Base-by-base conservation (phyloP, 2,113 vertebrate genomes). In the Campylorhamphus procurvoides region DNA sequence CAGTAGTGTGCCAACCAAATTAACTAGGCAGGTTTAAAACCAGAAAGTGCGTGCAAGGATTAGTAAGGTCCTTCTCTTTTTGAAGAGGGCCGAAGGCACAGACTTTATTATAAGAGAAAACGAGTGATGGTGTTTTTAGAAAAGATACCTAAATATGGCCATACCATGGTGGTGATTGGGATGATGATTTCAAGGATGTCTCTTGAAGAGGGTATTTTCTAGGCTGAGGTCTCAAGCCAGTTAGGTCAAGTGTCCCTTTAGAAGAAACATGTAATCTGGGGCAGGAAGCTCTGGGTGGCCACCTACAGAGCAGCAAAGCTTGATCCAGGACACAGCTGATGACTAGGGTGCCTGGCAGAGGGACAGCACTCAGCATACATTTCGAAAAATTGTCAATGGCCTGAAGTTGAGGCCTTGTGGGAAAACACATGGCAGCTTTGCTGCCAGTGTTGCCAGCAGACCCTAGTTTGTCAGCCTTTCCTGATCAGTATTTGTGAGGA, bases 371-470 rank as follows among this genome's bases (percentile, higher is more conserved):
- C 40, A 11, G 31, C 1, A 0, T 18, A 8, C 53, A 14, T 67
- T n/a, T 27, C 15, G 58, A 40, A 79, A 49, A 31, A 3, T 7
- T 37, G 55, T 22, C 6, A 28, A 4, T n/a, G 44, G 8, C 42
- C 42, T 73, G 29, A 74, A 83, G 27, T 20, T 42, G 39, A 60
- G 49, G 33, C 27, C 18, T 42, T 39, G 22, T 44, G 71, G 50
- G 56, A 74, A 71, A 78, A 58, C 0, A 0, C 20, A 4, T 52
- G 0, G 0, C 0, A 2, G 23, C 40, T 47, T 62, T 44, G 29
- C 53, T 72, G 53, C 42, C 6, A 2, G 14, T 27, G 14, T 64
- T 80, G 59, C 39, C 37, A 59, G 52, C 5, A 9, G 53, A 23
- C 18, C 14, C 4, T 16, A 8, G 3, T 69, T 77, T 14, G 6